phyloP scores from a whole-genome alignment of 2,797 vertebrate genomes.

The Hippocampus kuda region DNA sequence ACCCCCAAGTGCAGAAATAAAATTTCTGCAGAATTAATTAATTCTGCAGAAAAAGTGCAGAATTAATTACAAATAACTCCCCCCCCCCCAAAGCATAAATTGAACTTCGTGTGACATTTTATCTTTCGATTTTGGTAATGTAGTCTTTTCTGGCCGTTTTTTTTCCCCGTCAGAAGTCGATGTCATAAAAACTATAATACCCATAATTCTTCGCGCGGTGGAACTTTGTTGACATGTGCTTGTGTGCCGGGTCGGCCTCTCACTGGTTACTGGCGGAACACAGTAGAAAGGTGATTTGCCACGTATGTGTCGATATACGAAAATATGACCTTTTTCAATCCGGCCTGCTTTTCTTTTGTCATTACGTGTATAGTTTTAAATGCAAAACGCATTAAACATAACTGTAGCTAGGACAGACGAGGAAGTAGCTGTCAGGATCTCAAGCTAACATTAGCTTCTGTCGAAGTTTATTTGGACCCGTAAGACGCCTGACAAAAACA shows the following conservation, averaged over 20 bases:
- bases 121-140: not conserved
- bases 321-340: not conserved
- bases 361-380: not conserved
- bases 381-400: not conserved
- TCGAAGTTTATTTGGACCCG: not conserved
- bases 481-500: not conserved
- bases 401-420: not conserved
- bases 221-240: not conserved
- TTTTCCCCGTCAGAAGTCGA: not conserved
- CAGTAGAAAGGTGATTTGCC: not conserved
- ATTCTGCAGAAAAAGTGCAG: no score
- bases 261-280: not conserved
- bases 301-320: not conserved
- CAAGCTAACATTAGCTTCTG: slow-evolving; percentile 2
- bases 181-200: not conserved
- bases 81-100: no score
- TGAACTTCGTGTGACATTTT: not conserved
- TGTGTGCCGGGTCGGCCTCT: not conserved
- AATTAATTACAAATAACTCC: no score
- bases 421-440: not conserved
- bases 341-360: not conserved
- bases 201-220: not conserved
- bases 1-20: no score
- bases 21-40: no score
- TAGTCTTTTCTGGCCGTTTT: not conserved